Evolutionary conservation across 2,888 invertebrate genomes (phyloP).

Genomic region (Branchinecta sandiegonensis): DNA sequence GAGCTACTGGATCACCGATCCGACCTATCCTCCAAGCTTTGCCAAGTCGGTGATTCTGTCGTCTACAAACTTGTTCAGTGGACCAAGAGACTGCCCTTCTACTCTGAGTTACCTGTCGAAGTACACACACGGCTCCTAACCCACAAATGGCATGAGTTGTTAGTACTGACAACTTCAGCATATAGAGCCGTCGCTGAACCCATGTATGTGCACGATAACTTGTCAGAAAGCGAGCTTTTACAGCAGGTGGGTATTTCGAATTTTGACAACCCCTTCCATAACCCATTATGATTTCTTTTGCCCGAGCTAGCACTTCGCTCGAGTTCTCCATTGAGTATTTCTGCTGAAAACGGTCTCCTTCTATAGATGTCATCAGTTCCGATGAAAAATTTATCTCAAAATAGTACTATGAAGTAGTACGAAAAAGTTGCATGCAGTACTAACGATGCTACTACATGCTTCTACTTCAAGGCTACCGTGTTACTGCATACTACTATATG

Average conservation of each 20-base stretch:
- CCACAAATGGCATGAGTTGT: conserved; percentile 94
- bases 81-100: conserved; percentile 96
- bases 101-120: conserved; percentile 87
- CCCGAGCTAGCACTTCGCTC: no score
- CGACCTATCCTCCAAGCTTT: conserved; percentile 77
- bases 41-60: conserved; percentile 93
- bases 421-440: no score
- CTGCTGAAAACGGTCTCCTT: no score
- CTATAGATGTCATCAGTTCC: no score
- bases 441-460: no score
- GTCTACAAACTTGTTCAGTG: conserved; percentile 96
- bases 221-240: conserved; percentile 58
- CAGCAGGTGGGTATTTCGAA: conserved; percentile 51
- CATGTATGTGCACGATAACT: conserved; percentile 26
- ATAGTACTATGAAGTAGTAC: no score
- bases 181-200: conserved; percentile 76
- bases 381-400: no score
- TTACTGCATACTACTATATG: no score
- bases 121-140: conserved; percentile 88
- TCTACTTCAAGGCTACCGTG: no score
- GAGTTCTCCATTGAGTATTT: no score
- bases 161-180: conserved; percentile 82
- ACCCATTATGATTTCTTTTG: no score
- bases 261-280: no score
- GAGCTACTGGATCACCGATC: conserved; percentile 79